phyloP scores from a whole-genome alignment of 2,113 vertebrate species.

The Cyphomyrus plagiostoma region DNA sequence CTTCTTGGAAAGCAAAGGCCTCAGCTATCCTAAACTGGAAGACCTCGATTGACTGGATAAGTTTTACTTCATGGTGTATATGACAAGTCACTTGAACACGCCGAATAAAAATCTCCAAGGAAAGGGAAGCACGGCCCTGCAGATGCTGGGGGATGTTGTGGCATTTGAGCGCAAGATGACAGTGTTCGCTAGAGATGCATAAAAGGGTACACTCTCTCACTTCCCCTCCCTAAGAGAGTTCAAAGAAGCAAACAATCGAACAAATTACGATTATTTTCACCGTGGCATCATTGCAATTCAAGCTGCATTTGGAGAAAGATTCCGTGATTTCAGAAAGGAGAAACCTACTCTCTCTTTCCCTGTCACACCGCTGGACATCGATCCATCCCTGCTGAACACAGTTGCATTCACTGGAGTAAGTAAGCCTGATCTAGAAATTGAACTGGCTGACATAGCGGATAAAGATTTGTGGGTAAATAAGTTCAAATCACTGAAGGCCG shows the following conservation, averaged over 20 bases:
- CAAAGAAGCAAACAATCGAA: background rate
- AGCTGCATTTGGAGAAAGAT: conserved; percentile 34
- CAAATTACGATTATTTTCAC: conserved; percentile 21
- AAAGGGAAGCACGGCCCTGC: conserved; percentile 32
- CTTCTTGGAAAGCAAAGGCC: no score
- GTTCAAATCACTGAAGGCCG: no score
- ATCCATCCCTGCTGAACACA: no score
- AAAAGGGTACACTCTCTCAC: background rate
- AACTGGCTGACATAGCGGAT: no score
- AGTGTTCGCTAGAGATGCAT: background rate
- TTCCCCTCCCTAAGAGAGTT: no score
- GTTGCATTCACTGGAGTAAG: no score
- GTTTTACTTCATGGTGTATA: no score
- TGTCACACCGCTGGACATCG: background rate
- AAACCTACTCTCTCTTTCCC: conserved; percentile 33
- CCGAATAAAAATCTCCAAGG: conserved; percentile 35
- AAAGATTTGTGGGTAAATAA: no score
- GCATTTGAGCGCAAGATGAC: conserved; percentile 33
- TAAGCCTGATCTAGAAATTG: no score
- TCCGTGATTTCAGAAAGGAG: conserved; percentile 27
- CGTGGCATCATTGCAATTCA: conserved; percentile 30
- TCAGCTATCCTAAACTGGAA: no score
- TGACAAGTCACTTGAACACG: conserved; percentile 26
- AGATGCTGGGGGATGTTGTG: conserved; percentile 37
- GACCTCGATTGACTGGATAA: no score